Conservation (phyloP, 2,888 invertebrate genomes). For the Andrena haemorrhoa region DNA sequence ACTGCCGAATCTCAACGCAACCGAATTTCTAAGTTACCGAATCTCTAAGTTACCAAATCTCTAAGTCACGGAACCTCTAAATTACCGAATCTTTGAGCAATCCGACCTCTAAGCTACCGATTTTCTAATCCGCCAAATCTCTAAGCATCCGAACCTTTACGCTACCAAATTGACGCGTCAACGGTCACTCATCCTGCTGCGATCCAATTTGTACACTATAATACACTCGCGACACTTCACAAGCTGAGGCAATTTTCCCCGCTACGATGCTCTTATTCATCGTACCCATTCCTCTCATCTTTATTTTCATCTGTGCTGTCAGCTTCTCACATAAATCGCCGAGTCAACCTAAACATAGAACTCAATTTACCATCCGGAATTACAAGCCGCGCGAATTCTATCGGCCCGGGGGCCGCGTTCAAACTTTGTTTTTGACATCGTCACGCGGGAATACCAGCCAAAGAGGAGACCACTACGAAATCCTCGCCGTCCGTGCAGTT, state of each 20-base stretch:
- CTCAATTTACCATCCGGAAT: slow-evolving; percentile 44
- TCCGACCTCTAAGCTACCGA: background rate
- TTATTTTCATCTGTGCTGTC: slow-evolving; percentile 5
- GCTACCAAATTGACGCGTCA: background rate
- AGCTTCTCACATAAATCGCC: slow-evolving; percentile 2
- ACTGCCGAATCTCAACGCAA: background rate
- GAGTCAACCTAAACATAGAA: slow-evolving; percentile 42
- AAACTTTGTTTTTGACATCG: slow-evolving; percentile 23
- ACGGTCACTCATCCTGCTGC: background rate
- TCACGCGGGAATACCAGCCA: background rate
- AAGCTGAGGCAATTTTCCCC: background rate
- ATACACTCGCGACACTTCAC: background rate
- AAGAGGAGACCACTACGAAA: background rate
- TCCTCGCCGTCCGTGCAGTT: background rate
- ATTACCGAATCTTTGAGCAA: background rate
- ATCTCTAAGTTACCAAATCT: background rate
- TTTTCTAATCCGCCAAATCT: background rate
- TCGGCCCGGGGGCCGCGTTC: background rate
- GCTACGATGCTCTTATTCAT: background rate
- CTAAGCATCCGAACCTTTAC: background rate
- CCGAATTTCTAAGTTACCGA: background rate
- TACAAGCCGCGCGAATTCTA: slow-evolving; percentile 8
- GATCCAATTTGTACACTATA: background rate
- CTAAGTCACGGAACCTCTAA: background rate
- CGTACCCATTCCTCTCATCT: background rate